Percentiles rank a stretch among this genome's conserved stretches.
Conservation (phyloP, 2,113 vertebrate species). For the Callipepla californica region DNA sequence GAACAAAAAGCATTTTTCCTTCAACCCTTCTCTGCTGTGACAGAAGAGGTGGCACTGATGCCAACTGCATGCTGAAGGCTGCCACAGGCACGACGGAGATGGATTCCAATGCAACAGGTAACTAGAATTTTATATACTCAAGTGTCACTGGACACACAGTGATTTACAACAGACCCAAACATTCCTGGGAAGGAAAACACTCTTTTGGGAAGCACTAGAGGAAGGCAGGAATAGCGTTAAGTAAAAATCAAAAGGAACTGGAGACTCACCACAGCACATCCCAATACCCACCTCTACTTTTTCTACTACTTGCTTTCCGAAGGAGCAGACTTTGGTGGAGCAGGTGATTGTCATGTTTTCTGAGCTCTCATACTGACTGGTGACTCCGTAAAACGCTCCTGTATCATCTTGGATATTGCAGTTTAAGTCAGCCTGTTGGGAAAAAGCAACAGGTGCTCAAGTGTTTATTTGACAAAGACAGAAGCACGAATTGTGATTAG, state of each 20-base stretch:
- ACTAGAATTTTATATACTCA: background rate
- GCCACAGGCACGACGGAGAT: background rate
- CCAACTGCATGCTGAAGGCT: background rate
- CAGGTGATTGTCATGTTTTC: conserved; percentile 99
- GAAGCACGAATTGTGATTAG: background rate
- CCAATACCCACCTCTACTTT: conserved; percentile 93
- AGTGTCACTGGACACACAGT: background rate
- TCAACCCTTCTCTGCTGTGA: background rate
- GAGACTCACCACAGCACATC: background rate
- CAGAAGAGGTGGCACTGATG: background rate
- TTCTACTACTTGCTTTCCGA: conserved; percentile 99
- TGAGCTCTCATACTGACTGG: conserved; percentile 97
- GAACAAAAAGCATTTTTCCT: background rate
- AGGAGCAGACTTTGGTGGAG: conserved; percentile 99
- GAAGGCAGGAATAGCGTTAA: background rate
- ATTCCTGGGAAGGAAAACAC: background rate
- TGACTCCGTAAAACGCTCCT: conserved; percentile 96
- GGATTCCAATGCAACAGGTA: background rate
- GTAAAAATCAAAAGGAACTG: background rate
- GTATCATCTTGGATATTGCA: conserved; percentile 97
- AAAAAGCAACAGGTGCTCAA: conserved; percentile 8
- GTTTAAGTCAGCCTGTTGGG: conserved; percentile 93
- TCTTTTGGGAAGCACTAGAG: background rate
- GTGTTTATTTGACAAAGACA: background rate
- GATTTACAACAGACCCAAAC: background rate